A percentile compares a stretch with the other conserved stretches of the same genome.
Evolutionary conservation across 2,113 vertebrate genomes (phyloP).

Genomic region (Prolemur simus): DNA sequence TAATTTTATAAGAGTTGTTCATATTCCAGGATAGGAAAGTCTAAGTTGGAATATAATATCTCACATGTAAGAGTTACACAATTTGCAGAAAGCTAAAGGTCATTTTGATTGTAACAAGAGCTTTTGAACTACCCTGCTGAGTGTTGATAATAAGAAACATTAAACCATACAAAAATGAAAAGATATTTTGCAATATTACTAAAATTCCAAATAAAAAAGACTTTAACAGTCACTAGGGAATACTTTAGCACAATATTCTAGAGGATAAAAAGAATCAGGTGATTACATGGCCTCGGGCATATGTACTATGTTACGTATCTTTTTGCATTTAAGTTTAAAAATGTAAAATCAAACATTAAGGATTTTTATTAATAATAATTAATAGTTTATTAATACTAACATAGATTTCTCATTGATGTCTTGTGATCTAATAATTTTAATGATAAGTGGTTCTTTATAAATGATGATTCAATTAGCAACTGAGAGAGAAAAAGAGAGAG

Average conservation of each 20-base stretch:
- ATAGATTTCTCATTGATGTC: not conserved
- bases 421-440: not conserved
- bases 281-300: not conserved
- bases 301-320: not conserved
- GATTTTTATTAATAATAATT: not conserved
- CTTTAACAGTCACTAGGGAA: not conserved
- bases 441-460: not conserved
- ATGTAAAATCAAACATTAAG: not conserved
- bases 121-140: constrained; percentile 35
- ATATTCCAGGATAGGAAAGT: constrained; percentile 61
- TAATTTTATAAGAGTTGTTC: constrained; percentile 49
- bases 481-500: not conserved
- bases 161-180: constrained; percentile 68
- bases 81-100: constrained; percentile 54
- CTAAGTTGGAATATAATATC: constrained; percentile 10
- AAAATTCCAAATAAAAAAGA: constrained; percentile 69
- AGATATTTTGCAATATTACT: constrained; percentile 56
- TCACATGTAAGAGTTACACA: constrained; percentile 47
- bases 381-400: not conserved
- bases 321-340: not conserved
- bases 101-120: constrained; percentile 39
- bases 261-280: not conserved
- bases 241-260: not conserved
- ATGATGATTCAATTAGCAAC: not conserved
- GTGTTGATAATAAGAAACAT: constrained; percentile 51